Evolutionary conservation across 2,113 vertebrate species (phyloP).

Genomic region (Pterocles burchelli): DNA sequence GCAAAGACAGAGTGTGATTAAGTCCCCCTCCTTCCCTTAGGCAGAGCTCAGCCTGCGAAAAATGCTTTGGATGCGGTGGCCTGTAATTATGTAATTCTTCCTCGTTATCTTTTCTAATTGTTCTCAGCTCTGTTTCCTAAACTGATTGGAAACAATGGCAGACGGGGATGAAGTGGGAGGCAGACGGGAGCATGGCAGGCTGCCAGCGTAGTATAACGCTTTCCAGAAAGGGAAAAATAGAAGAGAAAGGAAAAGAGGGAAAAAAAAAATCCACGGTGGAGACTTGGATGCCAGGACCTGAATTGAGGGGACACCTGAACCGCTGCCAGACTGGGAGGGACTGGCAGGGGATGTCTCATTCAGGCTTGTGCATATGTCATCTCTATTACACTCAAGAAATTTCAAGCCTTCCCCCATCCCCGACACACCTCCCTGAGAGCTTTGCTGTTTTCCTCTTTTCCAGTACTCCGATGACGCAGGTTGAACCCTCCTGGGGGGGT

Average conservation of each 20-base stretch:
- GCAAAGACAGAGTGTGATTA: not conserved
- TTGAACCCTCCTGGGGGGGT: not conserved
- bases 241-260: not conserved
- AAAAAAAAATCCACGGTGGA: not conserved
- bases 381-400: not conserved
- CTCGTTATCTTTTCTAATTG: slow-evolving; percentile 85
- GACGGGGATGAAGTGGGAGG: slow-evolving; percentile 74
- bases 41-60: slow-evolving; percentile 34
- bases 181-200: slow-evolving; percentile 55
- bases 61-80: slow-evolving; percentile 66
- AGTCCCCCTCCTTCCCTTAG: not conserved
- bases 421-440: not conserved
- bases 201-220: slow-evolving; percentile 11
- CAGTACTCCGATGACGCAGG: slow-evolving; percentile 22
- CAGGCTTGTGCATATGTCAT: not conserved
- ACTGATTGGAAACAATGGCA: slow-evolving; percentile 80
- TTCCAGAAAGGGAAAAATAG: not conserved
- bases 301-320: slow-evolving; percentile 4
- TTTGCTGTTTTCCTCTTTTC: slow-evolving; percentile 53
- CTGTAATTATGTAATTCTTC: slow-evolving; percentile 85
- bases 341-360: not conserved
- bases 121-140: slow-evolving; percentile 80
- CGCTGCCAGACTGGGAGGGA: not conserved
- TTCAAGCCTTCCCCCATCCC: not conserved
- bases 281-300: not conserved